Evolutionary conservation across 2,888 invertebrate species (phyloP).

Genomic region (Eilema caniola): DNA sequence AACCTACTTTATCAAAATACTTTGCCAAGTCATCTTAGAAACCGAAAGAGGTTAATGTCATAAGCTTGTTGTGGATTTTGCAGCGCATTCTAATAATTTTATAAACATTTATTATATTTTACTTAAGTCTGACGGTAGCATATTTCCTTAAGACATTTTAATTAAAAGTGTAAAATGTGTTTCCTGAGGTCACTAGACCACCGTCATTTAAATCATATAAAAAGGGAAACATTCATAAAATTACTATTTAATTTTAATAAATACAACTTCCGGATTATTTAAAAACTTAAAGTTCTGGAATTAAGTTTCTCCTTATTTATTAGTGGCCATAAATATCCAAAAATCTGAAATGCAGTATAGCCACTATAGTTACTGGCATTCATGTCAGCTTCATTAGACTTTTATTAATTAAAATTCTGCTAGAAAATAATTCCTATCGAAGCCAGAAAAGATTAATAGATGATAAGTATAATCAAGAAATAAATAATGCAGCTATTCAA

Average conservation of each 20-base stretch:
- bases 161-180: background rate
- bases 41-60: background rate
- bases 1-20: background rate
- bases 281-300: conserved; percentile 15
- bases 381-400: conserved; percentile 25
- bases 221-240: background rate
- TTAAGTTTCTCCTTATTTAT: conserved; percentile 33
- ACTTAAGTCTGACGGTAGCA: background rate
- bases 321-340: conserved; percentile 29
- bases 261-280: conserved; percentile 9
- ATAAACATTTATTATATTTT: too few relatives aligned
- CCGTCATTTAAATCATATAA: background rate
- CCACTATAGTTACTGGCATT: conserved; percentile 8
- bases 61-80: background rate
- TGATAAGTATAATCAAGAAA: conserved; percentile 18
- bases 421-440: conserved; percentile 27
- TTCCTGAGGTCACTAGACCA: background rate
- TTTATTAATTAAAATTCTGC: conserved; percentile 28
- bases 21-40: conserved; percentile 3
- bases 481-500: conserved; percentile 27
- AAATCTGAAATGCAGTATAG: conserved; percentile 17
- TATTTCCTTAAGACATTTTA: too few relatives aligned
- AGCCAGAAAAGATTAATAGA: conserved; percentile 21
- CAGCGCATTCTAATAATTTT: too few relatives aligned
- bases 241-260: conserved; percentile 5